Percentiles rank a stretch among this genome's conserved stretches.
These are phyloP conservation scores for Eristalis arbustorum DNA, from an alignment of 2,888 invertebrate species.

Conservation along the genomic window DNA sequence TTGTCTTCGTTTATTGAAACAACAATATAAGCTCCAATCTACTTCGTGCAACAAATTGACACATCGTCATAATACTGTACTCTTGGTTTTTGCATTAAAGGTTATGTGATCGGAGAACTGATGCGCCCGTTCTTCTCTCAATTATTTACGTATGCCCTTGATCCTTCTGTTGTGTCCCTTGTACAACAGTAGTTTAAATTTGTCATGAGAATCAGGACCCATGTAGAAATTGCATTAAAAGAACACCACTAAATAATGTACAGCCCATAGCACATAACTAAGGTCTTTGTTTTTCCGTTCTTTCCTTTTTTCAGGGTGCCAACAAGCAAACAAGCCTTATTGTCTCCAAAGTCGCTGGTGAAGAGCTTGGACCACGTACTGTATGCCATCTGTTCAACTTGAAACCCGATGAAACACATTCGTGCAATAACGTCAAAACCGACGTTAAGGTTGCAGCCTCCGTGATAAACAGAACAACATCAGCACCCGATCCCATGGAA, in stretches of 20 bases:
- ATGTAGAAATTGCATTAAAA: background rate
- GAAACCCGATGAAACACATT: background rate
- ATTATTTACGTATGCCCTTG: no score
- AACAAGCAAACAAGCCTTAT: constrained; percentile 47
- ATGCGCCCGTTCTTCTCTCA: no score
- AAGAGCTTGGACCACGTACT: constrained; percentile 47
- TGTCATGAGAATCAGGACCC: background rate
- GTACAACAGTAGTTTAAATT: background rate
- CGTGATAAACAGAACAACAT: background rate
- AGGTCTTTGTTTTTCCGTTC: background rate
- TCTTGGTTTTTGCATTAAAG: no score
- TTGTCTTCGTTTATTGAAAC: no score
- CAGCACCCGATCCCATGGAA: constrained; percentile 2
- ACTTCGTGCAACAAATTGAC: no score
- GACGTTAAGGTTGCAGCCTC: background rate
- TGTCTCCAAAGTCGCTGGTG: constrained; percentile 38
- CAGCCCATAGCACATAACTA: background rate
- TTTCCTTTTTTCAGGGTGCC: constrained; percentile 40
- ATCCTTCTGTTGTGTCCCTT: background rate
- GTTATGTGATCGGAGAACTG: no score
- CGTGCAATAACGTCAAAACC: background rate
- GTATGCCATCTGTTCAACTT: constrained; percentile 48
- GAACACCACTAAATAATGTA: background rate
- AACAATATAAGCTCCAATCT: no score
- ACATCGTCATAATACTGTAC: no score